Base-by-base conservation (phyloP, 2,888 invertebrate species). In the Zele albiditarsus region DNA sequence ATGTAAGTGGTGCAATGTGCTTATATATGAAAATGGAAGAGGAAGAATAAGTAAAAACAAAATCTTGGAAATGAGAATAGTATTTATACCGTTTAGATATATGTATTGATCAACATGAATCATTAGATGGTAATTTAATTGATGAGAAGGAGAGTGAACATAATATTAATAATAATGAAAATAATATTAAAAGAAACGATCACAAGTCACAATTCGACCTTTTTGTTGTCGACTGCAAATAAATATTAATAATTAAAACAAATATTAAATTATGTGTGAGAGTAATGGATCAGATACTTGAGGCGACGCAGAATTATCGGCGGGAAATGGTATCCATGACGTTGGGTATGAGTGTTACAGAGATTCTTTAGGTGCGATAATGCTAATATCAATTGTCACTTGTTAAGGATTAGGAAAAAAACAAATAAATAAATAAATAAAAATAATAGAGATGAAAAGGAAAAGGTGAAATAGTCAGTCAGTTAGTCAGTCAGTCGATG, bases 61-160 rank as follows among this genome's bases (percentile, higher is more conserved):
- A 60, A 33, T 57, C n/a, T 23, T 10, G 46, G 33, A 57, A 68
- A 31, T 68, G 53, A 33, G 57, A 57, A 58, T 75, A 75, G 71
- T 75, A 75, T 75, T 75, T 75, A 75, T 75, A 75, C 66, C 46
- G 62, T 71, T 60, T 75, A 75, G 71, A 71, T 75, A 66, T 60
- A 67, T 75, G 71, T 71, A 67, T 25, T 57, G 60, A n/a, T 42
- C 23, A 70, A 57, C 20, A 53, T 20, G 38, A 70, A 58, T 60
- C 58, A 60, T 38, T 70, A 70, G 58, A 28, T 58, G 57, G 42
- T 74, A 57, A 38, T 20, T 58, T 49, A 73, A 77, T 14, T 27
- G 53, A 67, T 2, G 53, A 46, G 23, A 67, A 31, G n/a, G 6
- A 23, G 49, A 14, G 46, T 23, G 31, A 70, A 42, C 4, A 57